phyloP scores from a whole-genome alignment of 2,888 invertebrate species.

The Graphium colonna region DNA sequence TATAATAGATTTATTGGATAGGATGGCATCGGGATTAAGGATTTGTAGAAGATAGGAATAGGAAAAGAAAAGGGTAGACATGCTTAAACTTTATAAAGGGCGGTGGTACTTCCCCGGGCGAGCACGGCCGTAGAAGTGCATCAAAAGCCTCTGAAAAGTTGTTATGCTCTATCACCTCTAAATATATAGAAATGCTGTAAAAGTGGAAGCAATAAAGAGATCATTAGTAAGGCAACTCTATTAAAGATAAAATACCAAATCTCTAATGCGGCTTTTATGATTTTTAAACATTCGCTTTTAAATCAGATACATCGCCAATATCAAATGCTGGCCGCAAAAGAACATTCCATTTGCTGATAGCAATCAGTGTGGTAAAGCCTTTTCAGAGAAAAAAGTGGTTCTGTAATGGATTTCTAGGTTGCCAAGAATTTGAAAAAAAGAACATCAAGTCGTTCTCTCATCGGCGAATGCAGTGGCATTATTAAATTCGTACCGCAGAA shows the following conservation, averaged over 20 bases:
- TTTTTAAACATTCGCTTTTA: conserved; percentile 7
- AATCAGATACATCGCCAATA: conserved; percentile 17
- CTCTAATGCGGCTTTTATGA: not conserved
- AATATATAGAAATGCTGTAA: too few relatives aligned
- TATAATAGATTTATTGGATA: too few relatives aligned
- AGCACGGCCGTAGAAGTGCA: too few relatives aligned
- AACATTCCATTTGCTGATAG: conserved; percentile 52
- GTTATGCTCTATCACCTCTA: too few relatives aligned
- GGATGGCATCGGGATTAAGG: too few relatives aligned
- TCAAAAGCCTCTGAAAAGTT: too few relatives aligned
- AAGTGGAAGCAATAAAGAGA: too few relatives aligned
- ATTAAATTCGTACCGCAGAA: conserved; percentile 19
- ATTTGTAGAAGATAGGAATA: too few relatives aligned
- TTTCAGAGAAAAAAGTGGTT: conserved; percentile 50
- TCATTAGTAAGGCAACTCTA: not conserved
- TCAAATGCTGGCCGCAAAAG: conserved; percentile 46
- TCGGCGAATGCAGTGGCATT: conserved; percentile 14
- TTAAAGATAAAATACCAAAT: not conserved
- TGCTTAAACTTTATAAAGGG: too few relatives aligned
- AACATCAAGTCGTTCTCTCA: conserved; percentile 14
- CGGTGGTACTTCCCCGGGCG: too few relatives aligned
- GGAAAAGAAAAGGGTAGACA: too few relatives aligned
- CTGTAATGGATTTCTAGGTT: conserved; percentile 47
- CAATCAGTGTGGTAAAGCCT: conserved; percentile 48
- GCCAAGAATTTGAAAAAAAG: conserved; percentile 38